Evolutionary conservation across 2,888 invertebrate genomes (phyloP), one percentile per base, ranked within the genome.

Genomic region (Lathronympha strigana): DNA sequence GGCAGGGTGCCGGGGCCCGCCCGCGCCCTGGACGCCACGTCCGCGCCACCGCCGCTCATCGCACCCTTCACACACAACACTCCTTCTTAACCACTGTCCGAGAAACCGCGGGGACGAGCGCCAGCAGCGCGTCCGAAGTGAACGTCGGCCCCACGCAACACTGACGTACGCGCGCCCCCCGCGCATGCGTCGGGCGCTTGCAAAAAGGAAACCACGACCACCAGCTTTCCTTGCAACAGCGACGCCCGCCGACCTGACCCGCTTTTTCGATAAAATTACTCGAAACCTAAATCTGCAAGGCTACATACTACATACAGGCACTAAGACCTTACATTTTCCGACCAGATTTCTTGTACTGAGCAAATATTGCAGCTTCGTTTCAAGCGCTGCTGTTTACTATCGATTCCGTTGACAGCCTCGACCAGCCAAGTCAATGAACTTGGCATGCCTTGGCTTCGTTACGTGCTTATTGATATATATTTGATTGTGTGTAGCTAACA

Each of bases 41-140:
- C 88, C 72, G 88, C 83, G 68, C 86, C 87, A 73, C 86, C 74
- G 75, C 79, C 77, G 74, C 67, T 51, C 66, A 68, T 53, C 67
- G 31, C 57, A 74, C 76, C 72, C 73, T 25, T 50, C 74, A 75
- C 82, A 81, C 82, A 79, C 79, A 78, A 58, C 77, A 76, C 81
- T 77, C 73, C 76, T 74, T 80, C 76, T 79, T 80, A 79, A 79
- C 78, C 82, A 83, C 86, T 70, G 69, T 67, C 67, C 70, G 73
- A 72, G 63, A 72, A 70, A 71, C 73, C 69, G 79, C 80, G 81
- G 78, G 74, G 75, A 79, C 78, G 78, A 77, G 77, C 81, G 81
- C 83, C 78, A 87, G 72, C 82, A 75, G 87, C 90, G 91, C 91
- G 91, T 90, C 90, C 90, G 91, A 86, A 88, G 90, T 89, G 90